phyloP scores from a whole-genome alignment of 2,888 invertebrate genomes.

The Apeira syringaria region DNA sequence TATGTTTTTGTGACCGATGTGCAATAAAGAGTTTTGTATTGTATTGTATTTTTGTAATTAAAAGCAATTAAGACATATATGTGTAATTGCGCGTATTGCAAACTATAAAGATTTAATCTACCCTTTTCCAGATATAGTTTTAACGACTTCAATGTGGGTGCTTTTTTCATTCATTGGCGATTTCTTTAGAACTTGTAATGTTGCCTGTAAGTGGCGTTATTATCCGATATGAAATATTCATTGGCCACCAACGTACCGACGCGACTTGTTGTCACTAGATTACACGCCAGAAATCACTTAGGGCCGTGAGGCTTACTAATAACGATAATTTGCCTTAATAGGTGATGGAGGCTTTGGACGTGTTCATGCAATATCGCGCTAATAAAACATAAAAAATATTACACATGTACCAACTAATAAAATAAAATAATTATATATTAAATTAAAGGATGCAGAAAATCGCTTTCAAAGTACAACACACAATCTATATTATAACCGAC shows the following conservation, averaged over 20 bases:
- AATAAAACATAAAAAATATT: neutral
- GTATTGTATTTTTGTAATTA: too few relatives aligned
- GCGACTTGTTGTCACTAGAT: constrained; percentile 73
- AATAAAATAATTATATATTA: too few relatives aligned
- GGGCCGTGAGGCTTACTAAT: constrained; percentile 50
- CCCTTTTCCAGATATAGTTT: constrained; percentile 50
- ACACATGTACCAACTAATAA: too few relatives aligned
- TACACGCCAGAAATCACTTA: constrained; percentile 71
- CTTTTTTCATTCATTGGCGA: neutral
- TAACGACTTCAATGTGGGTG: constrained; percentile 39
- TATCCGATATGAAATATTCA: constrained; percentile 75
- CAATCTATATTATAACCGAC: too few relatives aligned
- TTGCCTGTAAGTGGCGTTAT: constrained; percentile 51
- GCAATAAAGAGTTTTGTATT: too few relatives aligned
- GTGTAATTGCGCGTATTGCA: too few relatives aligned
- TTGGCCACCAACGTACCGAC: constrained; percentile 65
- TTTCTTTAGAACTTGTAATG: neutral
- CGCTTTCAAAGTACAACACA: too few relatives aligned
- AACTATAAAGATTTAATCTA: too few relatives aligned
- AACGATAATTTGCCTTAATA: constrained; percentile 79
- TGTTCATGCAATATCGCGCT: constrained; percentile 33
- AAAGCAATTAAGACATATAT: too few relatives aligned
- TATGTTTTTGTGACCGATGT: too few relatives aligned
- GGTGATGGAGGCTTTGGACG: constrained; percentile 55
- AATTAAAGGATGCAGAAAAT: too few relatives aligned